Evolutionary conservation across 2,113 vertebrate genomes (phyloP), one percentile per base, ranked within the genome.

Genomic region (Anseranas semipalmata): DNA sequence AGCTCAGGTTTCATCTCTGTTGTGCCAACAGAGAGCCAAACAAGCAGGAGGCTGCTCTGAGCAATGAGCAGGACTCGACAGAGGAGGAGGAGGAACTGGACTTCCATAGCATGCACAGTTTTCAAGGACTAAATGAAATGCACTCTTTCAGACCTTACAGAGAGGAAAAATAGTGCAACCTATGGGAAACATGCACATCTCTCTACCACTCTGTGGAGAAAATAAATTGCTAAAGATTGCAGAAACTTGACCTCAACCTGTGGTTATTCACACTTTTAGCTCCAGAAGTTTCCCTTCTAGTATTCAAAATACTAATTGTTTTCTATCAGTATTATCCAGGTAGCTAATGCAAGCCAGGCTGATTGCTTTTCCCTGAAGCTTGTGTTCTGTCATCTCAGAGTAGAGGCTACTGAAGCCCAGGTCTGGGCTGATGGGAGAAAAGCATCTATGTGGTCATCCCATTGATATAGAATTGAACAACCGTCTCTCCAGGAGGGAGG

Each of bases 151-250:
- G 41, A 84, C 35, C 37, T 33, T 30, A 5, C 4, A 5, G 50
- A 46, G 45, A 35, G 1, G 32, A 50, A 59, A 68, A 78, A 30
- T 0, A 43, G 15, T 6, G 15, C n/a, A 74, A 30, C 20, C 55
- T 33, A 6, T 3, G 7, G 41, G 39, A 74, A 77, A 77, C 0
- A 1, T 2, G 1, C 2, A 1, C 17, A 11, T 16, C 56, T 37
- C 37, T 55, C 28, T 52, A 53, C 30, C 65, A 30, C 1, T 19
- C 27, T 22, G 16, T 18, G 37, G 55, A 77, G 41, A 81, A 71
- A 37, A 20, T 11, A n/a, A 71, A 52, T n/a, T 18, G 19, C n/a
- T 52, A 28, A 27, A 53, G 32, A 43, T 41, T 33, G 15, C 21
- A 62, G 30, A 73, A 59, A 48, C 21, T 19, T 73, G 27, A 43